Conservation (phyloP, 2,888 invertebrate species). For the Ferrisia virgata region DNA sequence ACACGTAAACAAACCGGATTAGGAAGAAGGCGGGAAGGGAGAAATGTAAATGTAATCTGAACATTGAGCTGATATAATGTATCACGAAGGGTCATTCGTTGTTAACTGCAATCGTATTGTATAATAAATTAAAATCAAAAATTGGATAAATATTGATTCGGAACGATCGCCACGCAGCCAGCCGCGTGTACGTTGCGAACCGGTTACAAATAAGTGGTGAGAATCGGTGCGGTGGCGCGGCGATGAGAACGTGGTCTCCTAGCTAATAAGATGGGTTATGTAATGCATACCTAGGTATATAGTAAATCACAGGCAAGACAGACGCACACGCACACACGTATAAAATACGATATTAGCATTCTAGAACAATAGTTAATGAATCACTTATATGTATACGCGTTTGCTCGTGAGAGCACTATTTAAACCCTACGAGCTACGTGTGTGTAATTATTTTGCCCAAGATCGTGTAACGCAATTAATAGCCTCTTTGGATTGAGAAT, state of each 20-base stretch:
- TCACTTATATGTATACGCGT: conserved; percentile 21
- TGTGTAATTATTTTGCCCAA: conserved; percentile 20
- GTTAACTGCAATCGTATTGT: neutral
- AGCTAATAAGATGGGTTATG: neutral
- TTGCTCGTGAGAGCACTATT: conserved; percentile 33
- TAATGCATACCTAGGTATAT: neutral
- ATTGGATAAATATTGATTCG: neutral
- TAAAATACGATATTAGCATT: neutral
- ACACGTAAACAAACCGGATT: neutral
- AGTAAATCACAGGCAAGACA: neutral
- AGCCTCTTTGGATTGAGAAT: neutral
- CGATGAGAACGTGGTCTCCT: neutral
- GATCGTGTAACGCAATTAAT: neutral
- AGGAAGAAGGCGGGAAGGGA: neutral
- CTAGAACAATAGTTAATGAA: conserved; percentile 38
- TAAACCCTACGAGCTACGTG: neutral
- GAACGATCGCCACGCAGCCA: neutral
- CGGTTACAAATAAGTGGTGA: neutral
- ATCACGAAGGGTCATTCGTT: neutral
- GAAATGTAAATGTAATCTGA: neutral
- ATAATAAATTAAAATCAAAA: neutral
- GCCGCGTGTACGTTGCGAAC: neutral
- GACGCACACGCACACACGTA: neutral
- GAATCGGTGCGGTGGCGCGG: neutral
- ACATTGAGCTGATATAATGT: too few species aligned